Evolutionary conservation across 1,140 invertebrate genomes (phyloP), one percentile per base, ranked within the genome.

Genomic region (Coptotermes formosanus): DNA sequence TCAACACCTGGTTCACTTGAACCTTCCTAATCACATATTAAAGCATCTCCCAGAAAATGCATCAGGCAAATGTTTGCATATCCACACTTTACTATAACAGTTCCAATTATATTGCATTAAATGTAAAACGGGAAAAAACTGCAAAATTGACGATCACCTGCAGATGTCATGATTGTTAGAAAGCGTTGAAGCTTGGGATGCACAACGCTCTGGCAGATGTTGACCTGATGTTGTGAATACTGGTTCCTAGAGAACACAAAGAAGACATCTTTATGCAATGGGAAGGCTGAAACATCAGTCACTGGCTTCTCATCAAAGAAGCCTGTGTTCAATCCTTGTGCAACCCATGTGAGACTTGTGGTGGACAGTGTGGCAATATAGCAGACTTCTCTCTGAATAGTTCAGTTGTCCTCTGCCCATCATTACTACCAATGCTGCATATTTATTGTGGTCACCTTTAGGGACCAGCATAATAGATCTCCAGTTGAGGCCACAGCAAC

Each of bases 111-210:
- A 55, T 38, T 38, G 38, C 38, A 38, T 38, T 38, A 38, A 38
- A 38, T 38, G 4, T 55, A 85, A 43, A 23, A 7, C 64, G 3
- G 3, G 30, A 14, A 55, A 75, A 32, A 59, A 85, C 8, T 14
- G 75, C 25, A 16, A 25, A 32, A 75, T 11, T 30, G 75, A 38
- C 16, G 21, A 75, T 69, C 44, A 87, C 86, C 86, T 87, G 43
- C 86, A 87, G 21, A 87, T 87, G 59, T 87, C 87, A 85, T 87
- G 83, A 44, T 86, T 86, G 32, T 82, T 87, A 44, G 87, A 87
- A 52, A 87, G 87, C 55, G 82, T 86, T 82, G 87, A 87, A 43
- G 86, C 87, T 83, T 87, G 87, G 16, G 87, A 87, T 44, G 83
- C 83, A 86, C 86, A 87, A 21, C 87, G 82, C 55, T 84, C 87